Conservation (phyloP, 2,888 invertebrate species). For the Hyles lineata region DNA sequence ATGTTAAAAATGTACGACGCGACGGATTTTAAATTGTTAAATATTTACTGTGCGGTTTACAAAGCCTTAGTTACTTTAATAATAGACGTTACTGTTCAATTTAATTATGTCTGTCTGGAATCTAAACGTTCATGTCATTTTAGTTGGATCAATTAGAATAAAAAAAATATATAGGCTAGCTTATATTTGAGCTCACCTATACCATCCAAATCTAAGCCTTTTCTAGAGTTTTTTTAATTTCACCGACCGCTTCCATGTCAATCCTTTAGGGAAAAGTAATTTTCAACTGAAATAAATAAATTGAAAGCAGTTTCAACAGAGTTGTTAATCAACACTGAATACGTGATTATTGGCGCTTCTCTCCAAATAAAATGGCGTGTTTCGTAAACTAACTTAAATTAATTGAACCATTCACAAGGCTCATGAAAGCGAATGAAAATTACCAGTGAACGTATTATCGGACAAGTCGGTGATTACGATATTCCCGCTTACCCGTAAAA, state of each 20-base stretch:
- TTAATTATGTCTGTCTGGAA: background rate
- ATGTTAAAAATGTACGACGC: conserved; percentile 7
- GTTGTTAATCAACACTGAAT: conserved; percentile 7
- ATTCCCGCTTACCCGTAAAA: background rate
- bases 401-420: conserved; percentile 1
- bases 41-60: background rate
- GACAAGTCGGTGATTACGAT: conserved; percentile 4
- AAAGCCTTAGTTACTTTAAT: background rate
- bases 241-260: too few relatives aligned
- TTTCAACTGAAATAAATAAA: background rate
- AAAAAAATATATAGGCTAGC: too few relatives aligned
- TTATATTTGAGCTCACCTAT: too few relatives aligned
- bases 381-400: background rate
- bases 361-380: background rate
- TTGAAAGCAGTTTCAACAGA: background rate
- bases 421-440: background rate
- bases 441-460: background rate
- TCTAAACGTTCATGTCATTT: too few relatives aligned
- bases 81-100: background rate
- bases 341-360: background rate
- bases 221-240: too few relatives aligned
- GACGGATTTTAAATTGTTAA: background rate
- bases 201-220: too few relatives aligned
- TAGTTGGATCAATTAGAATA: too few relatives aligned
- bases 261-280: background rate